Base-by-base conservation (phyloP, 2,113 vertebrate genomes). In the Scomber colias region DNA sequence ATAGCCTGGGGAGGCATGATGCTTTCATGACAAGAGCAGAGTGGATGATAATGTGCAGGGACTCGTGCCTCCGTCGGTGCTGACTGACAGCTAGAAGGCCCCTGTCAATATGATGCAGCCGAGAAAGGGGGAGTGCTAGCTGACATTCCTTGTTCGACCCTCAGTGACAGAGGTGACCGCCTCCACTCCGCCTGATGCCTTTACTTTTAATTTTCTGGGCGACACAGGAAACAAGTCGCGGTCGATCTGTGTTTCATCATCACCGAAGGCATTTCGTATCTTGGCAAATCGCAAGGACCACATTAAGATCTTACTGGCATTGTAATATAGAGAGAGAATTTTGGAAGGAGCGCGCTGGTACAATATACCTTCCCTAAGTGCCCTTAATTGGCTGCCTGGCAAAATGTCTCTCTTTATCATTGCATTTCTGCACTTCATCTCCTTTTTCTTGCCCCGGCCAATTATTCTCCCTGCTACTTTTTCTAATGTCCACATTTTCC, bases 11-110 rank as follows among this genome's bases (percentile, higher is more conserved):
- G 51, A 77, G 75, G 68, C 60, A 61, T 69, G 56, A 78, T 86
- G 60, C 74, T 79, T 16, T 71, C 84, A 77, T 82, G 84, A 89
- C 75, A 75, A 73, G 72, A 73, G 50, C 72, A 80, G 88, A 86
- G 69, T 71, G 45, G 83, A 89, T 82, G 51, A 53, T 83, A 72
- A 89, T 83, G 77, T 74, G 85, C 67, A n/a, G 50, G 48, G 66
- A 68, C 77, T 63, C 45, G 4, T 79, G 77, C 53, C 75, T 74
- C 62, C 48, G 64, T 27, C 30, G 30, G 53, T 46, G 68, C 40
- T 88, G 89, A 92, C 62, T 88, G 89, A 81, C 87, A 87, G 83
- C 79, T 89, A 71, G 82, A 91, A 79, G 79, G 67, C 61, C 19
- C 65, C 67, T 78, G 78, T 88, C 90, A 87, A 88, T 91, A 88